Conservation (phyloP, 2,797 vertebrate genomes). For the Myotis planiceps region DNA sequence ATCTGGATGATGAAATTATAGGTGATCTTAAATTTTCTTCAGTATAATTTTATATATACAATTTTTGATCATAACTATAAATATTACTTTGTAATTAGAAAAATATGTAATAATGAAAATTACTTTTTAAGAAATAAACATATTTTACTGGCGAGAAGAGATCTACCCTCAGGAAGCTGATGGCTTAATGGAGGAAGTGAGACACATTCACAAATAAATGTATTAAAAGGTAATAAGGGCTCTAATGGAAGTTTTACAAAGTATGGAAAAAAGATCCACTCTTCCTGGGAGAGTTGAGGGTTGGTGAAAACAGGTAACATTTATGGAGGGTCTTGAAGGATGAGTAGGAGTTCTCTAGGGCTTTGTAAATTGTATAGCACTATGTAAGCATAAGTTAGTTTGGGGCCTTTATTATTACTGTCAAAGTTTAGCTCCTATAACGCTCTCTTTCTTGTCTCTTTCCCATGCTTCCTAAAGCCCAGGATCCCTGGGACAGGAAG, state of each 20-base stretch:
- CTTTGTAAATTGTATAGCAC: slow-evolving; percentile 63
- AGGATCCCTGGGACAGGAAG: slow-evolving; percentile 64
- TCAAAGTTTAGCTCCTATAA: slow-evolving; percentile 56
- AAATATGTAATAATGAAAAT: slow-evolving; percentile 38
- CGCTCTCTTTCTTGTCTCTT: slow-evolving; percentile 69
- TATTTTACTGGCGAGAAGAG: slow-evolving; percentile 47
- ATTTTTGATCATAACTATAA: slow-evolving; percentile 13
- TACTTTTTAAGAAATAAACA: slow-evolving; percentile 10
- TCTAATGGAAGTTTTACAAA: slow-evolving; percentile 15
- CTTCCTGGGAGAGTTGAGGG: slow-evolving; percentile 24
- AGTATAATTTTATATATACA: not conserved
- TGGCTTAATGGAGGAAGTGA: slow-evolving; percentile 44
- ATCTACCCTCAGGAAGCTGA: not conserved
- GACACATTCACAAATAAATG: not conserved
- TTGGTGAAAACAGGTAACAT: slow-evolving; percentile 49
- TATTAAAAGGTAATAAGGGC: not conserved
- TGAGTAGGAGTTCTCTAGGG: slow-evolving; percentile 65
- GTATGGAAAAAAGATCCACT: slow-evolving; percentile 35
- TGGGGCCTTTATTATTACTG: slow-evolving; percentile 43
- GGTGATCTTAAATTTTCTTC: not conserved
- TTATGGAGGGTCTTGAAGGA: slow-evolving; percentile 48
- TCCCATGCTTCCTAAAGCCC: slow-evolving; percentile 53
- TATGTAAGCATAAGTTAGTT: slow-evolving; percentile 26
- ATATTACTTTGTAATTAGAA: slow-evolving; percentile 27
- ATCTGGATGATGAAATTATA: not conserved